phyloP scores from a whole-genome alignment of 64 coral and sea anemone species.

The Orbicella faveolata region DNA sequence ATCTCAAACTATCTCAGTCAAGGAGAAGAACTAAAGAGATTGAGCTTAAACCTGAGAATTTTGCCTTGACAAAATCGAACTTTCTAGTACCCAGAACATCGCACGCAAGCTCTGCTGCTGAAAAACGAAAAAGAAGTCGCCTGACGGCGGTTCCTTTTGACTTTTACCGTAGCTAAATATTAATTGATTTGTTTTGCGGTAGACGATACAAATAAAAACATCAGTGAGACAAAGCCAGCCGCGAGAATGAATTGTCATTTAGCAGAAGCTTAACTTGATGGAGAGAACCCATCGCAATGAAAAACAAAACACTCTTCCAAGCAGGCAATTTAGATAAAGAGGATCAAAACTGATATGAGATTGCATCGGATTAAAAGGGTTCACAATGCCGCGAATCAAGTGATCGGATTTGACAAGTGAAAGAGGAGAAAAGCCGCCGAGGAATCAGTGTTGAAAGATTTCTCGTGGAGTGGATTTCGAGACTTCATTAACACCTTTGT shows the following conservation, averaged over 20 bases:
- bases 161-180: neutral
- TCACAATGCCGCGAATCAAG: neutral
- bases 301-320: too few species aligned
- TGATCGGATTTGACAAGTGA: neutral
- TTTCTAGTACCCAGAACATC: neutral
- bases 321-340: too few species aligned
- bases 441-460: conserved; percentile 32
- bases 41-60: too few species aligned
- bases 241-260: too few species aligned
- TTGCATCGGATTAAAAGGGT: too few species aligned
- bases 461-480: neutral
- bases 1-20: too few species aligned
- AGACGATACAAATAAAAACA: neutral
- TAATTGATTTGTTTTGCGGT: neutral
- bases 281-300: too few species aligned
- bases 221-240: neutral
- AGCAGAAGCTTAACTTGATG: too few species aligned
- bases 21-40: too few species aligned
- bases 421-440: neutral
- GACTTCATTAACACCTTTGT: neutral
- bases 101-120: neutral
- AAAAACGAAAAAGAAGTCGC: neutral
- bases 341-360: too few species aligned
- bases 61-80: neutral
- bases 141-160: neutral